These are phyloP conservation scores for Rhadina sibilatrix DNA, from an alignment of 2,113 vertebrate genomes.

Conservation along the genomic window DNA sequence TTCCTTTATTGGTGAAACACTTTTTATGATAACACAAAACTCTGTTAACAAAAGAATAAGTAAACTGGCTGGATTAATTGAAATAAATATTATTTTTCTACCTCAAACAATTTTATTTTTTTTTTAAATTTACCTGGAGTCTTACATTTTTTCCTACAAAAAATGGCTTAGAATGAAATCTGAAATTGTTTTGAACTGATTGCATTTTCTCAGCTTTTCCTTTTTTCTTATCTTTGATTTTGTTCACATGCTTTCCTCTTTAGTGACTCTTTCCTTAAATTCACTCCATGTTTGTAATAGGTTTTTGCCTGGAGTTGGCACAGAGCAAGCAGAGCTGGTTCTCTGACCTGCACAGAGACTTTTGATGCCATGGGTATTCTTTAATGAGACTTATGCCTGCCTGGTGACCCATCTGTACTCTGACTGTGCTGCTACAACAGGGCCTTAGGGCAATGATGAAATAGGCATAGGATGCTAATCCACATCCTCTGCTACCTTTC, in stretches of 20 bases:
- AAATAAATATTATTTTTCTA: background rate
- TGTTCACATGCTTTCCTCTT: background rate
- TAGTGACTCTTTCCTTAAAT: background rate
- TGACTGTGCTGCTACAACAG: background rate
- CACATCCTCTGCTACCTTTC: background rate
- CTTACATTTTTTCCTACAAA: background rate
- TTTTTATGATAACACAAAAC: background rate
- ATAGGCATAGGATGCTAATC: background rate
- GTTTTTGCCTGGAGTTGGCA: background rate
- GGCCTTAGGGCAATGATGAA: background rate
- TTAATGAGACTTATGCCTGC: conserved; percentile 32
- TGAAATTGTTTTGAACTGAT: background rate
- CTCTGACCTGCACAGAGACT: conserved; percentile 21
- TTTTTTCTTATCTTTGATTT: background rate
- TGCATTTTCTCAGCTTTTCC: background rate
- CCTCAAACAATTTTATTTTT: background rate
- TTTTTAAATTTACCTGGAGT: background rate
- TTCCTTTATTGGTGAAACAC: background rate
- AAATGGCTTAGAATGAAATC: background rate
- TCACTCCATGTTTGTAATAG: background rate
- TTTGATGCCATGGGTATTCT: background rate
- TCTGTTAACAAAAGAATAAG: background rate
- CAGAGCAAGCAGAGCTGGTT: background rate
- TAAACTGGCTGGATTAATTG: background rate
- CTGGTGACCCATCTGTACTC: background rate